phyloP scores from a whole-genome alignment of 2,113 vertebrate species.

The Aplodontia rufa region DNA sequence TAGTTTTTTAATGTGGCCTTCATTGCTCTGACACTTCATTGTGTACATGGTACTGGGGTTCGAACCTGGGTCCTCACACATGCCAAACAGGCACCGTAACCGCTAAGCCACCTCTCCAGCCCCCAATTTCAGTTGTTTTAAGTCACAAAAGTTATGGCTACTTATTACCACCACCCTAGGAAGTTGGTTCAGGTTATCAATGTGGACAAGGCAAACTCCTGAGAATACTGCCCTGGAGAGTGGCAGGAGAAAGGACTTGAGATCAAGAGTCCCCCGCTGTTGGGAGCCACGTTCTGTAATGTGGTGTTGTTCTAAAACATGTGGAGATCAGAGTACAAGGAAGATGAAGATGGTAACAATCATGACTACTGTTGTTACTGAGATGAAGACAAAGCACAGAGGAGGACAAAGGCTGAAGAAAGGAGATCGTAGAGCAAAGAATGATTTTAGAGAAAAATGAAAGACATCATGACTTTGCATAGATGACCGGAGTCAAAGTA shows the following conservation, averaged over 20 bases:
- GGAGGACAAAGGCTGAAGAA: neutral
- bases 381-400: neutral
- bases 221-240: neutral
- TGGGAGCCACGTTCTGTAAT: neutral
- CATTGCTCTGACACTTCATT: no score
- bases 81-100: no score
- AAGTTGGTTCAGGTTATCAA: neutral
- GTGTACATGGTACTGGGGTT: no score
- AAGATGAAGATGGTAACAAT: neutral
- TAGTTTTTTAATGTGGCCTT: no score
- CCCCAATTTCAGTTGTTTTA: neutral
- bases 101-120: no score
- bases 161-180: neutral
- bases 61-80: no score
- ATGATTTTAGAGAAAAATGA: neutral
- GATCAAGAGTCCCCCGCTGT: neutral
- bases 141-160: neutral
- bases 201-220: neutral
- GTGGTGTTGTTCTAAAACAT: neutral
- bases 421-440: neutral
- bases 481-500: neutral
- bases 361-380: neutral
- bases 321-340: neutral
- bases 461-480: neutral
- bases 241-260: neutral